Evolutionary conservation across 2,797 vertebrate genomes (phyloP).

Genomic region (Ctenopoma kingsleyae): DNA sequence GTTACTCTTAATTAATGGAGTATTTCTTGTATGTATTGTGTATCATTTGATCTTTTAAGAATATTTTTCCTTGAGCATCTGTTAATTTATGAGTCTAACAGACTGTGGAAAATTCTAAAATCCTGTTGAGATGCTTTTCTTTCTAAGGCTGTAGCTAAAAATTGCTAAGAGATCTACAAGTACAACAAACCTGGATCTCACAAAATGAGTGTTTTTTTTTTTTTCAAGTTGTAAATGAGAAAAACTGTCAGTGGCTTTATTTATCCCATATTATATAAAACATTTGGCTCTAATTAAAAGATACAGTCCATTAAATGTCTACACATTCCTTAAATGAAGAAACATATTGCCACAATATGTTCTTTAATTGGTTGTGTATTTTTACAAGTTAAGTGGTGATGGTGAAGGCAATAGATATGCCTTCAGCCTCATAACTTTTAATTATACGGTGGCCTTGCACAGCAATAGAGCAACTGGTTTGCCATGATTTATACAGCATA

Average conservation of each 20-base stretch:
- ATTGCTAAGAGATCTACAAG: not conserved
- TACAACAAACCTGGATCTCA: conserved; percentile 5
- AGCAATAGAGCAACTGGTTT: conserved; percentile 25
- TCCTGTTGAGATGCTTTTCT: conserved; percentile 8
- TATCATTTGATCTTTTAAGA: conserved; percentile 1
- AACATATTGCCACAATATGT: not conserved
- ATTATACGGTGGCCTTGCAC: conserved; percentile 31
- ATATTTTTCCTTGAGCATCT: not conserved
- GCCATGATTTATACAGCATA: conserved; percentile 35
- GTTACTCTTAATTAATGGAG: not conserved
- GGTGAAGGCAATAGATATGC: not conserved
- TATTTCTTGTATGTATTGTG: conserved; percentile 1
- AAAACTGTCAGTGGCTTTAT: not conserved
- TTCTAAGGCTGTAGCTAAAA: conserved; percentile 16
- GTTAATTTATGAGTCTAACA: conserved; percentile 17
- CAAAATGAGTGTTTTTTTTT: not conserved
- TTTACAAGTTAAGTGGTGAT: conserved; percentile 12
- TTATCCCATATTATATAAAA: conserved; percentile 11
- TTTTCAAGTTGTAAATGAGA: not conserved
- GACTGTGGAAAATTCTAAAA: not conserved
- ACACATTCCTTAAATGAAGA: not conserved
- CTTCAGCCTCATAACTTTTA: conserved; percentile 27
- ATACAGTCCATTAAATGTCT: not conserved
- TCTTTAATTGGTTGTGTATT: conserved; percentile 6
- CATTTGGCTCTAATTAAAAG: conserved; percentile 2